phyloP scores from a whole-genome alignment of 2,888 invertebrate species.

The Synanthedon andrenaeformis region DNA sequence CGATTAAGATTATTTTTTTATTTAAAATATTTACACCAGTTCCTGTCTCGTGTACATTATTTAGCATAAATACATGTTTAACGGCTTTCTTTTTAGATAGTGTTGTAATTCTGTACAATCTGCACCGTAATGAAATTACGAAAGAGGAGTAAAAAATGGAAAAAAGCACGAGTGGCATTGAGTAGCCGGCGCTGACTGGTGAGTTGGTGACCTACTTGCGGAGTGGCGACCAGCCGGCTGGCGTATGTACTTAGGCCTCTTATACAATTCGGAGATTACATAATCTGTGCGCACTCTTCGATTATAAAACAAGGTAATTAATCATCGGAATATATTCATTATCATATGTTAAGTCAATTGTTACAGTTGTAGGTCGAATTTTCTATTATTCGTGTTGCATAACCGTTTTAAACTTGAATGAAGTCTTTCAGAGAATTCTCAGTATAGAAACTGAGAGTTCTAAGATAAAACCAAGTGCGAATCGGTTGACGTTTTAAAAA shows the following conservation, averaged over 20 bases:
- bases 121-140: background rate
- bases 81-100: no score
- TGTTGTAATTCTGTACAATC: no score
- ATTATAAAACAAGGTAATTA: slow-evolving; percentile 7
- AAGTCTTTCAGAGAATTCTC: no score
- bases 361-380: no score
- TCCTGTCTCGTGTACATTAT: no score
- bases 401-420: no score
- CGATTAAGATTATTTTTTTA: no score
- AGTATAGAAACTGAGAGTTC: no score
- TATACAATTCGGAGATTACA: slow-evolving; percentile 4
- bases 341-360: background rate
- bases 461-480: no score
- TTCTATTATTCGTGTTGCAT: no score
- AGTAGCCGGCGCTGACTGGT: slow-evolving; percentile 1
- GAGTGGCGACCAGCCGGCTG: slow-evolving; percentile 2
- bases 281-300: slow-evolving; percentile 1
- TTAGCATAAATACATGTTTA: background rate
- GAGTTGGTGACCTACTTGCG: slow-evolving; percentile 1
- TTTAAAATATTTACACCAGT: no score
- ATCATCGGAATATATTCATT: slow-evolving; percentile 1
- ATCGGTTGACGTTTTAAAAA: no score
- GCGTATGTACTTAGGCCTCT: background rate
- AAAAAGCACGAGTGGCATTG: background rate
- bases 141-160: background rate